phyloP scores from a whole-genome alignment of 1,140 invertebrate species.

The Anthonomus grandis region DNA sequence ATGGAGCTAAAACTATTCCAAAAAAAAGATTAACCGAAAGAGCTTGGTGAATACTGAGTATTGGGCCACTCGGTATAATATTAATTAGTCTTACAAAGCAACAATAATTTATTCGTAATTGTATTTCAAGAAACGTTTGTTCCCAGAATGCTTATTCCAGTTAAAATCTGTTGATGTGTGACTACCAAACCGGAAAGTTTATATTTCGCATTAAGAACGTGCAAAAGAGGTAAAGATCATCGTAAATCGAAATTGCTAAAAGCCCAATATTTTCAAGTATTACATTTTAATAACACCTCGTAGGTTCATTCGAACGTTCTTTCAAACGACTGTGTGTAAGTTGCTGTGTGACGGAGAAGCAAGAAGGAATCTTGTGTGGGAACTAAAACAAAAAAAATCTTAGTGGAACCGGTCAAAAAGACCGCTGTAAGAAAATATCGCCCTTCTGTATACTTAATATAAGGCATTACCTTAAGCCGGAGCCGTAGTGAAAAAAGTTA shows the following conservation, averaged over 20 bases:
- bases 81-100: too few relatives aligned
- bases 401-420: conserved; percentile 40
- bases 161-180: too few relatives aligned
- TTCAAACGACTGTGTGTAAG: conserved; percentile 15
- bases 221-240: neutral
- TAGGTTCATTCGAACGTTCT: neutral
- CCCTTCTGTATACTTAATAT: conserved; percentile 24
- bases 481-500: conserved; percentile 37
- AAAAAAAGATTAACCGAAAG: too few relatives aligned
- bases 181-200: too few relatives aligned
- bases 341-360: conserved; percentile 19
- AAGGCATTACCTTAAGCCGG: too few relatives aligned
- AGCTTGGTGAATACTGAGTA: too few relatives aligned
- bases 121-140: neutral
- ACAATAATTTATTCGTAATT: neutral
- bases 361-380: conserved; percentile 27
- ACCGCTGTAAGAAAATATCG: conserved; percentile 25
- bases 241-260: neutral
- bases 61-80: too few relatives aligned
- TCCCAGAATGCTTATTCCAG: too few relatives aligned
- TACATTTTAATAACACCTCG: conserved; percentile 3
- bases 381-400: conserved; percentile 34
- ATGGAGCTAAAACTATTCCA: too few relatives aligned
- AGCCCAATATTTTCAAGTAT: too few relatives aligned
- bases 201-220: too few relatives aligned